Evolutionary conservation across 2,888 invertebrate species (phyloP), one percentile per base, ranked within the genome.

Genomic region (Mactromeris polynyma): DNA sequence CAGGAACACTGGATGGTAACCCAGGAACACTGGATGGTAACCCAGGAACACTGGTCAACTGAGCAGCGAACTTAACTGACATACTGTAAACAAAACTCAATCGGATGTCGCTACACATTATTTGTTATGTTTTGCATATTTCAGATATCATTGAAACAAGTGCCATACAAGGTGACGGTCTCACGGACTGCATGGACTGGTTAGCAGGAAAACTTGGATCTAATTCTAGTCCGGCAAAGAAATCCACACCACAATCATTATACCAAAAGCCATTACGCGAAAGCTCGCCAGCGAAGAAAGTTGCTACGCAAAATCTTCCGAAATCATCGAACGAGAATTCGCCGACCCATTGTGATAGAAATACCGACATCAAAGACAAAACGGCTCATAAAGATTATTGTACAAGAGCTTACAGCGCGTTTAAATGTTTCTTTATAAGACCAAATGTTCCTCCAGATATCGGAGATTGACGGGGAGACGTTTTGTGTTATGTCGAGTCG

Each of bases 101-200:
- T 40, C 40, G 40, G 40, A 40, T 11, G 11, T 4, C 11, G 40
- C 11, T 40, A 11, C 40, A 40, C 40, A 40, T 40, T 40, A 7
- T 40, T 40, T 40, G 11, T n/a, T n/a, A n/a, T n/a, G n/a, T n/a
- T n/a, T 46, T 14, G 17, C 40, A 82, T 21, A 81, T 93, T 93
- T 17, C 93, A 96, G 96, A 94, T 87, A 93, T 96, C 19, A 89
- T 95, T 33, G 94, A 95, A 51, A 94, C 95, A 2, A 95, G 95
- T 92, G 96, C 95, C 3, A 88, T 95, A 17, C 93, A 87, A 21
- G 95, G 95, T 0, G 94, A 95, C 19, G 96, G 96, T 4, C 92
- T 96, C 0, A 93, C 93, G 19, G 93, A 94, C 38, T 93, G 95
- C 14, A 91, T 96, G 81, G 95, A 96, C 46, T 96, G 96, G 96